Evolutionary conservation across 37 sponge, comb jelly and placozoan species (phyloP), one percentile per base, ranked within the genome.

Genomic region (Cladorhizidae sp.): DNA sequence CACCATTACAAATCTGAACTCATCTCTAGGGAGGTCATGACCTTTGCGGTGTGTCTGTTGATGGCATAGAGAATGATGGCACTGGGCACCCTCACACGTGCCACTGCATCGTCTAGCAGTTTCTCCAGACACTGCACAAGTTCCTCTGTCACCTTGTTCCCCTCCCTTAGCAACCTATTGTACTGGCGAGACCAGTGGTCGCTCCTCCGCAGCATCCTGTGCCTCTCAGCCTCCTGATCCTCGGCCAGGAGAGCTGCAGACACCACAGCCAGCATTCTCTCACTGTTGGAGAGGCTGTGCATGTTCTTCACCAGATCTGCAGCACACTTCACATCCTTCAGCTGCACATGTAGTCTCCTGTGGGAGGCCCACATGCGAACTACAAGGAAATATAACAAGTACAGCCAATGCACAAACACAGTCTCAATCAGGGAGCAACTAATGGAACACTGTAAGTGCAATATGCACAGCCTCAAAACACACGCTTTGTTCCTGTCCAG

Each of bases 281-380:
- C 67, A 31, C 70, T 81, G 39, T 78, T 68, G 57, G 67, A 73
- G 72, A 81, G 82, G 38, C 59, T 78, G 22, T 15, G 64, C 36
- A 90, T 72, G 45, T 65, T 55, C 39, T 64, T 43, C 38, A 78
- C 58, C 20, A 86, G 49, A 38, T 64, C 32, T 0, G 36, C 61
- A 17, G 71, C 51, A 28, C 28, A 43, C 12, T 22, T 39, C 3
- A 76, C 40, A 32, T 77, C 83, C 58, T 70, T 37, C 1, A 71
- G 64, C 9, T 64, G 67, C n/a, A 80, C 40, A 33, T 72, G 82
- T 22, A 90, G 22, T 0, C 51, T 63, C 83, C 86, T 78, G 73
- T 77, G 70, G 25, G 43, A 18, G n/a, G 72, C 40, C 91, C 91
- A 90, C 33, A 86, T 83, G 14, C 72, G 54, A 64, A 90, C 91